Base-by-base conservation (phyloP, 1,140 invertebrate species). In the Drosophila pseudoananassae region DNA sequence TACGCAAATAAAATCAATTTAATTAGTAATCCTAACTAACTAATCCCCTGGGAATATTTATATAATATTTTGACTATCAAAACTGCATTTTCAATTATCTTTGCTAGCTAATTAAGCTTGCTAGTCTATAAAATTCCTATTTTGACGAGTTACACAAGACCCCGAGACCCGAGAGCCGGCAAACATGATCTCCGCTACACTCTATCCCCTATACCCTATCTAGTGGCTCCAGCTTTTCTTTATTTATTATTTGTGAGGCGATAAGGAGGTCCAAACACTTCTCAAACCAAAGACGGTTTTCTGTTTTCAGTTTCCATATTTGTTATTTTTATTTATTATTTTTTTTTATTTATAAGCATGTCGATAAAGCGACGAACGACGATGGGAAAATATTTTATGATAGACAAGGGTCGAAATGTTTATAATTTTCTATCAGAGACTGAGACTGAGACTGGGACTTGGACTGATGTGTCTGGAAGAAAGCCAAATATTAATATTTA, bases 261-360 rank as follows among this genome's bases (percentile, higher is more conserved):
- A 27, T 27, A 27, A 27, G 25, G 6, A 7, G 6, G 25, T 1
- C 25, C 5, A 20, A 20, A 20, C 20, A 20, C 20, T 20, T 20
- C 20, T 20, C 20, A 20, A 20, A 20, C 20, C 20, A n/a, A n/a
- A n/a, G n/a, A n/a, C n/a, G n/a, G n/a, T n/a, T n/a, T n/a, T n/a
- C n/a, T n/a, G 1, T 25, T 25, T 25, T 25, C 23, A 25, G 23
- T 25, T 25, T 25, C 23, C 23, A 27, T 82, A 81, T 66, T 82
- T 69, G 78, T 82, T 78, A 88, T 88, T 70, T 72, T 78, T 27
- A 23, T 47, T 60, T 68, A 27, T 51, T 38, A 40, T 46, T 10
- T 17, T 20, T 45, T 3, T 17, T 15, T 45, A 7, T 45, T 45
- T 20, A 17, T 23, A 10, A 10, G 3, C 9, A 40, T 40, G 5